Evolutionary conservation across 2,888 invertebrate genomes (phyloP), one percentile per base, ranked within the genome.

Genomic region (Tuta absoluta): DNA sequence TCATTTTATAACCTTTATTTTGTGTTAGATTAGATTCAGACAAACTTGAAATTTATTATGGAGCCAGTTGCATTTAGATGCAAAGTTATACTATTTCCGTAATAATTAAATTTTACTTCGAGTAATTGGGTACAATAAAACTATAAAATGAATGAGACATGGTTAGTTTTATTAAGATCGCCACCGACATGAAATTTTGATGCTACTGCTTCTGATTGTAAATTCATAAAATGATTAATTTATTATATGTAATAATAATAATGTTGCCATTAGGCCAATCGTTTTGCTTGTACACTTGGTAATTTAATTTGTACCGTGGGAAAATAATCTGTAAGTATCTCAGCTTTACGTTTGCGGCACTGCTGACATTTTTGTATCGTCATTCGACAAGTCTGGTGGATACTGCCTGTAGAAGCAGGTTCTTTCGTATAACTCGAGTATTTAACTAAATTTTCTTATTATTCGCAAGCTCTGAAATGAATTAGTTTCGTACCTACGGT

Each of bases 1-100:
- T 64, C 41, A 11, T 21, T 53, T 53, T 53, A 24, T n/a, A n/a
- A 24, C 28, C 23, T 12, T 12, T 61, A 28, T 65, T 56, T 66
- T 49, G 63, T 60, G 53, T 49, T 61, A 21, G 33, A 63, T 65
- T 63, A 3, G 63, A 45, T 64, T 62, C 64, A 62, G 23, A 56
- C 45, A 45, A 38, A 64, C 24, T 23, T 45, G 19, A 12, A 51
- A 23, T 51, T 56, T 53, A 41, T 53, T 17, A 38, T 38, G 10
- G 57, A 33, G 2, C 19, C 28, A 37, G 57, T 57, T 1, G 37
- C 37, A 19, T n/a, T 28, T 17, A n/a, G n/a, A 37, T 23, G 12
- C 33, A 57, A 57, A 57, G 28, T 37, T 57, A 37, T 57, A 57
- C 7, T 37, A 21, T 28, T 65, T 62, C 51, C 56, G 28, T 45